Evolutionary conservation across 2,888 invertebrate genomes (phyloP), one percentile per base, ranked within the genome.

Genomic region (Sisyra nigra): DNA sequence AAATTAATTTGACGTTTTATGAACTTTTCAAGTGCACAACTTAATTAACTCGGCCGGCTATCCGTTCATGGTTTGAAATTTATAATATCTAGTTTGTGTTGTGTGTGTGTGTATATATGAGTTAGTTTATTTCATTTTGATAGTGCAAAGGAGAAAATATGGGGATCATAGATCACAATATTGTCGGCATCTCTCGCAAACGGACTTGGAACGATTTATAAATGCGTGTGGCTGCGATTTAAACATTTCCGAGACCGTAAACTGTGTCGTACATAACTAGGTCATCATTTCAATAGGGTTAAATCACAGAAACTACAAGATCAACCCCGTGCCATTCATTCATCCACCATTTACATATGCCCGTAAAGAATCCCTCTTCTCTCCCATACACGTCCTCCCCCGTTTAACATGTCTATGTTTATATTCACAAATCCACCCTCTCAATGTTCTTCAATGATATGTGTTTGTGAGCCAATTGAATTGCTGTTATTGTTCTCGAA

Each of bases 251-350:
- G 13, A 14, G 14, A 15, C 34, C 34, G 15, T 34, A 34, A 34
- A 34, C 34, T 14, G 34, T 34, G 34, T 34, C 34, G 34, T 15
- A 15, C 34, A 34, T 34, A 34, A 34, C 34, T 34, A 15, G 34
- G 34, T 34, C 34, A 34, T 34, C 15, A 34, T 15, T 34, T 34
- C 34, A 34, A 34, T 34, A 34, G 34, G 34, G 34, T 13, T 34
- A 34, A 34, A 34, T 34, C 34, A 34, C 34, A 14, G 34, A 13
- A 14, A 13, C 13, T 15, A 14, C 15, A 13, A 34, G 34, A 13
- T 14, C 34, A 34, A 34, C 34, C 13, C 34, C 13, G 15, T 34
- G 9, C 13, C 34, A 2, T 14, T 8, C 11, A 24, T 24, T 8
- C 34, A 34, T 14, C 15, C 13, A 13, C 13, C 34, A 34, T 15